Percentiles rank a stretch among this genome's conserved stretches.
These are phyloP conservation scores for Octomys mimax DNA, from an alignment of 2,797 vertebrate species.

Conservation along the genomic window DNA sequence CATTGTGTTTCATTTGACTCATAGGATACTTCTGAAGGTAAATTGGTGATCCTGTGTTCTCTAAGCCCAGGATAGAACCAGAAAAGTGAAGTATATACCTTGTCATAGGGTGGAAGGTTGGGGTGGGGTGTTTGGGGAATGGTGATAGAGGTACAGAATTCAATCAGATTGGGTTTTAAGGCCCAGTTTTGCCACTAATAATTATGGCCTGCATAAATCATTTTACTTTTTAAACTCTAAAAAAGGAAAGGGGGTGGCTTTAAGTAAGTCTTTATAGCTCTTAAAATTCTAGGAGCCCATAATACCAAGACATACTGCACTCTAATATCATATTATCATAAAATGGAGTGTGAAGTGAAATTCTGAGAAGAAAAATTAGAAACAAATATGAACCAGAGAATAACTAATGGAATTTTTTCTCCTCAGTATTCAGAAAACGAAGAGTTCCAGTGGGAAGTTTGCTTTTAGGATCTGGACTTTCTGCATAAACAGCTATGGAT, in stretches of 20 bases:
- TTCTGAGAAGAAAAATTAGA: constrained; percentile 53
- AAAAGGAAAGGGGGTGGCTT: background rate
- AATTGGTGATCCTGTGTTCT: constrained; percentile 34
- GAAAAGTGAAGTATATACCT: constrained; percentile 28
- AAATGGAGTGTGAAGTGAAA: constrained; percentile 60
- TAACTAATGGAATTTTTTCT: constrained; percentile 65
- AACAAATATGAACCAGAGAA: constrained; percentile 62
- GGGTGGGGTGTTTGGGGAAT: background rate
- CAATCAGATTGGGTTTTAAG: constrained; percentile 54
- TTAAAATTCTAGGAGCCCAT: constrained; percentile 41
- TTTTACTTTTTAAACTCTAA: constrained; percentile 60
- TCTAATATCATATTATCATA: constrained; percentile 62
- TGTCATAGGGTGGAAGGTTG: constrained; percentile 13
- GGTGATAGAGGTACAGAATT: constrained; percentile 43
- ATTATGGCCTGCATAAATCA: constrained; percentile 37
- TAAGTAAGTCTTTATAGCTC: constrained; percentile 16
- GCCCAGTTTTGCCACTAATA: constrained; percentile 55
- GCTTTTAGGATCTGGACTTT: constrained; percentile 67
- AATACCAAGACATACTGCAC: constrained; percentile 49
- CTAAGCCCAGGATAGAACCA: constrained; percentile 49
- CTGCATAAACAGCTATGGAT: constrained; percentile 55
- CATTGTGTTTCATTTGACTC: constrained; percentile 47
- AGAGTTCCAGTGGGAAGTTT: constrained; percentile 58
- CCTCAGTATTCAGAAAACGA: constrained; percentile 57
- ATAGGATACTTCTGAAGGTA: constrained; percentile 67